Conservation (phyloP, 1,140 invertebrate genomes). For the Lasioglossum albipes region DNA sequence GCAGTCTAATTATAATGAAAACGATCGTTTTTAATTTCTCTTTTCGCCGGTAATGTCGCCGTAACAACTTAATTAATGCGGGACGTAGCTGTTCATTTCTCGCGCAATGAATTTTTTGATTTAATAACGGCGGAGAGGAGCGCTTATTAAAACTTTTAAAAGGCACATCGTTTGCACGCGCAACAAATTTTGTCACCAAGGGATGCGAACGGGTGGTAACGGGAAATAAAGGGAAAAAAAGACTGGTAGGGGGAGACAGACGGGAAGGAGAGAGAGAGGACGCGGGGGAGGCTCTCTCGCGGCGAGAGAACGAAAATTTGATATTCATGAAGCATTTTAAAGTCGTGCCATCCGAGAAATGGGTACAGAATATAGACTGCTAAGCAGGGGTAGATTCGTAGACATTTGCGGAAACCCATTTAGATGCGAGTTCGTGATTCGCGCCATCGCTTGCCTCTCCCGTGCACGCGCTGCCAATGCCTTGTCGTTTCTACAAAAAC, state of each 20-base stretch:
- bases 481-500: background rate
- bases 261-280: slow-evolving; percentile 33
- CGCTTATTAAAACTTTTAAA: slow-evolving; percentile 28
- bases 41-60: too few species aligned
- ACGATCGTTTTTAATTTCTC: too few species aligned
- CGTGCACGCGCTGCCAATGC: background rate
- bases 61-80: background rate
- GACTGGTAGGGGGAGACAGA: slow-evolving; percentile 2
- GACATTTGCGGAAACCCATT: slow-evolving; percentile 66
- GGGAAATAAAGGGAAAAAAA: slow-evolving; percentile 30
- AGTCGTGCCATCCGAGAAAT: slow-evolving; percentile 61
- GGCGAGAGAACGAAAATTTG: slow-evolving; percentile 64
- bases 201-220: slow-evolving; percentile 19
- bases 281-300: slow-evolving; percentile 21
- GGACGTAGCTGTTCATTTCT: background rate
- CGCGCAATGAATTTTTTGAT: background rate
- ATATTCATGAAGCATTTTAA: slow-evolving; percentile 72
- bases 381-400: slow-evolving; percentile 59
- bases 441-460: slow-evolving; percentile 27
- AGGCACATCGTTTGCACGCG: slow-evolving; percentile 5
- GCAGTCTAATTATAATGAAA: too few species aligned
- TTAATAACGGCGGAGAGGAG: background rate
- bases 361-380: slow-evolving; percentile 53
- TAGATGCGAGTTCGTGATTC: slow-evolving; percentile 66
- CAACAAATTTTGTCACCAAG: slow-evolving; percentile 31